Conservation (phyloP, 2,888 invertebrate species). For the Spatulosminthurus flaviceps region DNA sequence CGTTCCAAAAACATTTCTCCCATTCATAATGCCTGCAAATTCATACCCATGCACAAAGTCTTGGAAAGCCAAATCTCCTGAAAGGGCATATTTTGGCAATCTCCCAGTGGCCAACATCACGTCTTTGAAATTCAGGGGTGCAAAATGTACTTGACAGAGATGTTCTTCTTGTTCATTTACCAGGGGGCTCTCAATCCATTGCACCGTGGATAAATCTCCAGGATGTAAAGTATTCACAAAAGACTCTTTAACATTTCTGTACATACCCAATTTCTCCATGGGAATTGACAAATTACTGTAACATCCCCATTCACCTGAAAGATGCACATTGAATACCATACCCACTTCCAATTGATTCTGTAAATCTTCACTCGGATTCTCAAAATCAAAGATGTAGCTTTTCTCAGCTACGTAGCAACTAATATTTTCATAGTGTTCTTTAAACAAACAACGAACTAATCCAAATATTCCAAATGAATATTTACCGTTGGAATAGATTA, state of each 20-base stretch:
- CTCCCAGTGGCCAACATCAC: constrained; percentile 94
- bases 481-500: not conserved
- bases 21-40: constrained; percentile 68
- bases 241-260: constrained; percentile 72
- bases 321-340: not conserved
- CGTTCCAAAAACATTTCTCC: constrained; percentile 67
- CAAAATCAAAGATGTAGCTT: not conserved
- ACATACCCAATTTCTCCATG: constrained; percentile 64
- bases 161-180: constrained; percentile 65
- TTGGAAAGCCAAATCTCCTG: constrained; percentile 67
- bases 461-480: not conserved
- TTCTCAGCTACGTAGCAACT: not conserved
- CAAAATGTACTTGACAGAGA: constrained; percentile 71
- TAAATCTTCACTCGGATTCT: not conserved
- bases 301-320: constrained; percentile 70
- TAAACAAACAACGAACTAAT: not conserved
- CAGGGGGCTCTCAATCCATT: constrained; percentile 90
- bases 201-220: constrained; percentile 91
- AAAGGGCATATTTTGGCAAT: constrained; percentile 82
- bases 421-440: not conserved
- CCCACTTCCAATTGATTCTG: not conserved
- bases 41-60: constrained; percentile 73
- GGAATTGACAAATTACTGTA: constrained; percentile 82
- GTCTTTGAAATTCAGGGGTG: constrained; percentile 92
- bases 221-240: constrained; percentile 93